Conservation (phyloP, 2,797 vertebrate genomes). For the Alcedo quadribrachys region DNA sequence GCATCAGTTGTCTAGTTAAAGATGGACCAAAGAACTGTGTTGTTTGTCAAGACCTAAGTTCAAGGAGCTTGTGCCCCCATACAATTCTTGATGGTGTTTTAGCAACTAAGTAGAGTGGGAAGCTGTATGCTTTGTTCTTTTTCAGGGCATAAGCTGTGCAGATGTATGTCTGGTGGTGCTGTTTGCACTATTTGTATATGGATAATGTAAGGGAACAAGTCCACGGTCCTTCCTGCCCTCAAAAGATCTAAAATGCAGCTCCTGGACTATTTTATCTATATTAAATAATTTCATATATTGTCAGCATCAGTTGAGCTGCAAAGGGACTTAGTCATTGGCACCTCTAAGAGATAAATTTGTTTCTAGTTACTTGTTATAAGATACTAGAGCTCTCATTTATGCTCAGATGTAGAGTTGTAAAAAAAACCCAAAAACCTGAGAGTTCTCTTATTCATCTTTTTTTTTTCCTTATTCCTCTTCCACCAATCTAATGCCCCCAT, state of each 20-base stretch:
- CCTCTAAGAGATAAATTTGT: not conserved
- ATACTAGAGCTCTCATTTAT: not conserved
- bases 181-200: fast-evolving
- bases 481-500: not conserved
- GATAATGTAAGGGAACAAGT: not conserved
- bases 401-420: not conserved
- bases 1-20: constrained; percentile 36
- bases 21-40: not conserved
- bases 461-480: not conserved
- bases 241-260: not conserved
- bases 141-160: not conserved
- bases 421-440: not conserved
- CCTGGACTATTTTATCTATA: not conserved
- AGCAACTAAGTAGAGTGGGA: not conserved
- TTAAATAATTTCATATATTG: not conserved
- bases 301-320: not conserved
- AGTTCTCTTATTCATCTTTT: not conserved
- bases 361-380: not conserved
- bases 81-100: not conserved
- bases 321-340: not conserved
- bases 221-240: not conserved
- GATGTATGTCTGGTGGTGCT: not conserved
- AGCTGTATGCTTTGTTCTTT: not conserved
- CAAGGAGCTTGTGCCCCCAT: not conserved
- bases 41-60: not conserved